A percentile compares a stretch with the other conserved stretches of the same genome.
Conservation (phyloP, 2,888 invertebrate species). For the Choreutis nemorana region DNA sequence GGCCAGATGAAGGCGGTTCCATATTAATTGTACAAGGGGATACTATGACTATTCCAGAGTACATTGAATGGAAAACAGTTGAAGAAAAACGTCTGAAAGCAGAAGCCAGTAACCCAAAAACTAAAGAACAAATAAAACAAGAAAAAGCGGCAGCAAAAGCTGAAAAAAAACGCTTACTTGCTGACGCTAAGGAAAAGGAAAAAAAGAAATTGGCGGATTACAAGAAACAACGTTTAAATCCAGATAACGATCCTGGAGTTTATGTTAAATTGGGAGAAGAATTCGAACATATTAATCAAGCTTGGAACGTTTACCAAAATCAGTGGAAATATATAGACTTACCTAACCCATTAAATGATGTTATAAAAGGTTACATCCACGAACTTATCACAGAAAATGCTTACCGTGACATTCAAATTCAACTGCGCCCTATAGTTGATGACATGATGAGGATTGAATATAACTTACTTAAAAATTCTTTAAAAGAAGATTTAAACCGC, state of each 20-base stretch:
- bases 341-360: constrained; percentile 59
- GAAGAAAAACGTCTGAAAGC: constrained; percentile 42
- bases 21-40: constrained; percentile 66
- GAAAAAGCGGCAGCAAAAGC: constrained; percentile 43
- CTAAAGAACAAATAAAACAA: constrained; percentile 52
- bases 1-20: constrained; percentile 75
- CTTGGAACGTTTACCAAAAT: constrained; percentile 36
- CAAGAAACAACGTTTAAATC: constrained; percentile 49
- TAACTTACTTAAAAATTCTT: constrained; percentile 56
- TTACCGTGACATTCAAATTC: constrained; percentile 69
- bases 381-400: constrained; percentile 72
- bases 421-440: constrained; percentile 75
- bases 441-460: constrained; percentile 70
- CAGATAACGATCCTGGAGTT: constrained; percentile 49
- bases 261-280: constrained; percentile 28
- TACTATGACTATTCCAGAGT: constrained; percentile 68
- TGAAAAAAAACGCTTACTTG: constrained; percentile 37
- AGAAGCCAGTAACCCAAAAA: constrained; percentile 33
- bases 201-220: constrained; percentile 47
- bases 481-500: constrained; percentile 39
- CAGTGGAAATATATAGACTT: constrained; percentile 43
- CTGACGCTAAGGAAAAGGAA: constrained; percentile 36
- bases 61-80: constrained; percentile 38
- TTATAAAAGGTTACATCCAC: constrained; percentile 67
- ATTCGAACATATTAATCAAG: constrained; percentile 20